phyloP scores from a whole-genome alignment of 2,113 vertebrate species.

The Python bivittatus region DNA sequence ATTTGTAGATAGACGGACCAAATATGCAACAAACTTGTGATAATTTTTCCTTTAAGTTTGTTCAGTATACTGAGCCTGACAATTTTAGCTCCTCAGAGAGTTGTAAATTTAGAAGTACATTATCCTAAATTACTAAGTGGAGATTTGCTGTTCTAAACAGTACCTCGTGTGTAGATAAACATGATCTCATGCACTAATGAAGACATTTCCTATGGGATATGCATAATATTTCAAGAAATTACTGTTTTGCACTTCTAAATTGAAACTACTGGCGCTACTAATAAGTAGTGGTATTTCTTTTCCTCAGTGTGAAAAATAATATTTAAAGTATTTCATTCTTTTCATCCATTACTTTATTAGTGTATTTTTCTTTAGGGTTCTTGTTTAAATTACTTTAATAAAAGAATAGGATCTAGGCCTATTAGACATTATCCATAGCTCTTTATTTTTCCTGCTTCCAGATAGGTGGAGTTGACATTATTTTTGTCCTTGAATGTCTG shows the following conservation, averaged over 20 bases:
- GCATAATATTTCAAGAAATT: neutral
- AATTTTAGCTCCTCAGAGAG: neutral
- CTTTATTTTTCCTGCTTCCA: slow-evolving; percentile 51
- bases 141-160: neutral
- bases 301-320: neutral
- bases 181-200: neutral
- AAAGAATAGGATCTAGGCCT: slow-evolving; percentile 24
- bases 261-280: neutral
- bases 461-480: slow-evolving; percentile 33
- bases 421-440: slow-evolving; percentile 42
- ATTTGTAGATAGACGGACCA: neutral
- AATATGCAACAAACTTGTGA: neutral
- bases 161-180: neutral
- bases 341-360: slow-evolving; percentile 2
- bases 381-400: neutral
- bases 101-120: neutral
- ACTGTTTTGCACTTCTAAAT: neutral
- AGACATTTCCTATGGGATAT: neutral
- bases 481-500: slow-evolving; percentile 61
- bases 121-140: neutral
- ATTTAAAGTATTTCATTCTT: neutral
- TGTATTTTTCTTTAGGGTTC: neutral
- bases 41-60: neutral
- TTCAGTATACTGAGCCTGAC: neutral
- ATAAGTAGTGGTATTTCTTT: neutral